These are phyloP conservation scores for Sinonovacula constricta DNA, from an alignment of 1,140 invertebrate genomes.

Conservation along the genomic window DNA sequence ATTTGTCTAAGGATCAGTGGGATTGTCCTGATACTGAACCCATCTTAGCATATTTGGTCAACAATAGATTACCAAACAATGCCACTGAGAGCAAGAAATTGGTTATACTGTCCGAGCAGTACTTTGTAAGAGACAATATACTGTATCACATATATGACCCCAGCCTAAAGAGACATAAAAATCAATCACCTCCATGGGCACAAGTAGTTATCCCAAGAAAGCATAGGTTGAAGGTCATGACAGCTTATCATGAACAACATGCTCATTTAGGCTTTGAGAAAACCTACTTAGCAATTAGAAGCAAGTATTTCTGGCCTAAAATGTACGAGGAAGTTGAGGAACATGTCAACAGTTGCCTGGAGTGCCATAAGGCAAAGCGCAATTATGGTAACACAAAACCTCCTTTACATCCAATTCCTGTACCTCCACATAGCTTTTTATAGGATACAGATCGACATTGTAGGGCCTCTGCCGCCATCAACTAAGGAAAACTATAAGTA, in stretches of 20 bases:
- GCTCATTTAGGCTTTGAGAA: slow-evolving; percentile 48
- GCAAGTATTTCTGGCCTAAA: slow-evolving; percentile 51
- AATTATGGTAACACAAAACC: slow-evolving; percentile 7
- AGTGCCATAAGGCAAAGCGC: slow-evolving; percentile 43
- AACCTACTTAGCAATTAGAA: slow-evolving; percentile 30
- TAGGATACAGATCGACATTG: slow-evolving; percentile 56
- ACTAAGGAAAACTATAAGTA: slow-evolving; percentile 53
- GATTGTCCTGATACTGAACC: slow-evolving; percentile 16
- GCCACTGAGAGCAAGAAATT: background rate
- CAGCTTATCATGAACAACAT: slow-evolving; percentile 49
- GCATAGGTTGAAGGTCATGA: slow-evolving; percentile 24
- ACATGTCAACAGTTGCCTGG: slow-evolving; percentile 39
- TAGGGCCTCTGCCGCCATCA: slow-evolving; percentile 51
- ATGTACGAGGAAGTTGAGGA: slow-evolving; percentile 51
- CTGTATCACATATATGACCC: slow-evolving; percentile 39
- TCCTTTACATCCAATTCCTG: slow-evolving; percentile 40
- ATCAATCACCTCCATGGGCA: background rate
- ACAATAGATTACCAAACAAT: background rate
- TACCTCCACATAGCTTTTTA: slow-evolving; percentile 52
- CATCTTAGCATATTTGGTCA: slow-evolving; percentile 21
- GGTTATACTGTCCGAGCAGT: background rate
- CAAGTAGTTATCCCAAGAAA: slow-evolving; percentile 40
- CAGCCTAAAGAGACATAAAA: slow-evolving; percentile 6
- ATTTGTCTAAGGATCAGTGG: slow-evolving; percentile 23
- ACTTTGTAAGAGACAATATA: background rate